Evolutionary conservation across 2,888 invertebrate species (phyloP), one percentile per base, ranked within the genome.

Genomic region (Pandemis corylana): DNA sequence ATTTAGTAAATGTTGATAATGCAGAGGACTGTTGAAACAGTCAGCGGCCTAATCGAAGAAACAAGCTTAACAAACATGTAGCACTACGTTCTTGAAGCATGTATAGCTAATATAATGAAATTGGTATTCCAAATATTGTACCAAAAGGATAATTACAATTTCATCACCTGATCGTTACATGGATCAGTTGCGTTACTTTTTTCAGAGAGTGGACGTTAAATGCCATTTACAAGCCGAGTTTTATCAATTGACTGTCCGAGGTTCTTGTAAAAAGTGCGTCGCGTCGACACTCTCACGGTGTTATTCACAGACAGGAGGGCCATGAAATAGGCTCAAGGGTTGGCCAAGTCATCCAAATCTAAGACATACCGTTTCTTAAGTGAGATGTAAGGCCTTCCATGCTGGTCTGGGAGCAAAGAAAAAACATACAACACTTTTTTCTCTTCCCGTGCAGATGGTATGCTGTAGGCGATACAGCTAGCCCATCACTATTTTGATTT

Each of bases 211-310:
- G 42, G 44, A 41, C 56, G 28, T 65, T 49, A 51, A 59, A 65
- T 56, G 49, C 41, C 51, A 10, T 41, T 62, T 61, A 62, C 59
- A 28, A 59, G 59, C 59, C 7, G 56, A 65, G 53, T 42, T 72
- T 74, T 74, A 70, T 74, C 74, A 74, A 74, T 74, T 44, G 74
- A 61, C 44, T 44, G 65, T 61, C 51, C 28, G 36, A 73, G 69
- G 42, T 44, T 15, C 59, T 51, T 61, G 71, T 66, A 72, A 74
- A 74, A 72, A 74, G 42, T 46, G 28, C 51, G 42, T 28, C 68
- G 49, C 56, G 13, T n/a, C 41, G 68, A 41, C 49, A 49, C 64
- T 69, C 73, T 69, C 74, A 70, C 74, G 69, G 65, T 65, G 74
- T 41, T 61, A 51, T 66, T 74, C 74, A 66, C 42, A 44, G 44